Conservation (phyloP, 2,113 vertebrate genomes). For the Dasypus novemcinctus region DNA sequence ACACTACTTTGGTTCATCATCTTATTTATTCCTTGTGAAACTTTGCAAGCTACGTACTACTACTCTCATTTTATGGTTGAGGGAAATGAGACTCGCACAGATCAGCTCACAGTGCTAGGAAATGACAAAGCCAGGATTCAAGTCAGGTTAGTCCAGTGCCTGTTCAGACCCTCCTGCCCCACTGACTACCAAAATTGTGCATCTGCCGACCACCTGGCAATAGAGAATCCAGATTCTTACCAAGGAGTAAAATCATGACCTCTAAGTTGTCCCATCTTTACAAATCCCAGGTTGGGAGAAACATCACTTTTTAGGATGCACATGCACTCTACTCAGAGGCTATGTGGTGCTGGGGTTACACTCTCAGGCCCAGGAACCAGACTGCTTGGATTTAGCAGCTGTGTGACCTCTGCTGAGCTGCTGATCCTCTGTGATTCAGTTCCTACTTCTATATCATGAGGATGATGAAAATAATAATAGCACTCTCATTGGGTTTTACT, state of each 20-base stretch:
- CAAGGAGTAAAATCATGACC: background rate
- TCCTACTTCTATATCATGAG: background rate
- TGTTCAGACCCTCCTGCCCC: background rate
- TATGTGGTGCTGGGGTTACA: fast-evolving
- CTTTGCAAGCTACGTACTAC: background rate
- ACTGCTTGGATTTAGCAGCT: background rate
- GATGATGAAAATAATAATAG: background rate
- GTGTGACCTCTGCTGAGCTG: background rate
- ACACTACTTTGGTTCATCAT: background rate
- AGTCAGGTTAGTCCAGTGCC: background rate
- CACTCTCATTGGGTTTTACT: background rate
- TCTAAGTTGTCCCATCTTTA: background rate
- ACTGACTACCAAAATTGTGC: background rate
- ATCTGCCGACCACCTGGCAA: background rate
- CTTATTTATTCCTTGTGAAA: background rate
- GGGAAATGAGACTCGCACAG: background rate
- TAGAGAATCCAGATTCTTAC: background rate
- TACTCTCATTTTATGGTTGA: background rate
- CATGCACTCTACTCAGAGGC: background rate
- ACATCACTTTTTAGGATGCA: background rate
- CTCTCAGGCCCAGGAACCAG: background rate
- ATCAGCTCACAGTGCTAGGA: background rate
- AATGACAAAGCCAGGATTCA: background rate
- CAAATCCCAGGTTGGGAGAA: background rate
- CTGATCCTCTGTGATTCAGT: background rate